Evolutionary conservation across 2,113 vertebrate genomes (phyloP), one percentile per base, ranked within the genome.

Genomic region (Serinus canaria): DNA sequence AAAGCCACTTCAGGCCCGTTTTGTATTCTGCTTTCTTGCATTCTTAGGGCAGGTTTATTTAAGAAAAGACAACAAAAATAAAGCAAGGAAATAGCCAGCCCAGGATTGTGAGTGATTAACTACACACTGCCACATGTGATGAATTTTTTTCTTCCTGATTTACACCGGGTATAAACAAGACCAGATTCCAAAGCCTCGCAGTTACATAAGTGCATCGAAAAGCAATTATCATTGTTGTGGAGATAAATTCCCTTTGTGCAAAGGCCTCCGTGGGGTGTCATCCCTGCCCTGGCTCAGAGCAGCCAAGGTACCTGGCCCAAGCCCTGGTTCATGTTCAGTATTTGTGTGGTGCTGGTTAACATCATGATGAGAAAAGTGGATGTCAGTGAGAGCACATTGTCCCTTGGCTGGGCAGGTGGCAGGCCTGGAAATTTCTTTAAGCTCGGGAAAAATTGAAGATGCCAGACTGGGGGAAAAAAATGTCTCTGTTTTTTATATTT

Each of bases 1-100:
- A 93, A 96, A 92, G 52, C n/a, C 75, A 53, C 64, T 94, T 83
- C 69, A 8, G 73, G 41, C 24, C 35, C 30, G 55, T 37, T 86
- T 63, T 90, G 84, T 94, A 20, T 89, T 96, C 95, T 89, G 83
- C 75, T 92, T 79, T 87, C 60, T 90, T 91, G 79, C 88, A 63
- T 90, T 94, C 88, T 90, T 92, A 50, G 2, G 70, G 69, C 53
- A 74, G 53, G 74, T 96, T 97, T 96, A 93, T 87, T 94, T 91
- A 92, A 81, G 87, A 92, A 75, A 90, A 94, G 73, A 94, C 95
- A 96, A 92, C 75, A 90, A 91, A 92, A 96, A 92, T 66, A 90
- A 97, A 96, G 88, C 78, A 16, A 96, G 95, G 91, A 96, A 96
- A 90, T 86, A 92, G 46, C 69, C 66, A 35, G 75, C 68, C 47